Evolutionary conservation across 2,888 invertebrate species (phyloP).

Genomic region (Melipona beecheii): DNA sequence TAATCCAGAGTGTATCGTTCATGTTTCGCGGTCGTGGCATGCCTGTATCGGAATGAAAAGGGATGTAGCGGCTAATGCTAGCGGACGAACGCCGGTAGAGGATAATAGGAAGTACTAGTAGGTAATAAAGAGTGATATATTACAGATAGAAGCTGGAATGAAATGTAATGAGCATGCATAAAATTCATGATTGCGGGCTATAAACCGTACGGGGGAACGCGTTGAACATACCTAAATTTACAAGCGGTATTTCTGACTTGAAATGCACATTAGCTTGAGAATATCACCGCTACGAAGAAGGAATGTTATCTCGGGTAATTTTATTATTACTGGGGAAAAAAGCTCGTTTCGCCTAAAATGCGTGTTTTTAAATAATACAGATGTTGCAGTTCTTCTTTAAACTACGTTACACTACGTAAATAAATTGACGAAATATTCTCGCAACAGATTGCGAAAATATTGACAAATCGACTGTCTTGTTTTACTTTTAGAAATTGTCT

Average conservation of each 20-base stretch:
- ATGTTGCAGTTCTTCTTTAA: too few species aligned
- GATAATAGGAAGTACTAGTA: background rate
- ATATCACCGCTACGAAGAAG: too few species aligned
- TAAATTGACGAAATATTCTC: too few species aligned
- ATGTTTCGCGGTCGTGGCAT: background rate
- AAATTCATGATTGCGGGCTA: slow-evolving; percentile 26
- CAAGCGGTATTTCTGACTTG: slow-evolving; percentile 5
- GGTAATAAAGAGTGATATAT: slow-evolving; percentile 26
- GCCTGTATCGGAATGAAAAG: background rate
- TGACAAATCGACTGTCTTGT: too few species aligned
- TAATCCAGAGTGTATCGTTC: too few species aligned
- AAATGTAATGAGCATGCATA: slow-evolving; percentile 33
- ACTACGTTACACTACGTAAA: too few species aligned
- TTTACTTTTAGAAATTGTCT: too few species aligned
- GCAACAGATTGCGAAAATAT: too few species aligned
- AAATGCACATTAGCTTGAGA: slow-evolving; percentile 4
- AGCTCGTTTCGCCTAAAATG: too few species aligned
- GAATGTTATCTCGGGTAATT: background rate
- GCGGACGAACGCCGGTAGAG: background rate
- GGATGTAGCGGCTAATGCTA: background rate
- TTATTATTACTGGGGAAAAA: background rate
- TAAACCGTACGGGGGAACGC: slow-evolving; percentile 5
- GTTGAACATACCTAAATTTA: slow-evolving; percentile 11
- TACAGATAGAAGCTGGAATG: slow-evolving; percentile 18
- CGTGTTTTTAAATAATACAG: too few species aligned